Evolutionary conservation across 2,113 vertebrate species (phyloP).

Genomic region (Ardeotis arabs): DNA sequence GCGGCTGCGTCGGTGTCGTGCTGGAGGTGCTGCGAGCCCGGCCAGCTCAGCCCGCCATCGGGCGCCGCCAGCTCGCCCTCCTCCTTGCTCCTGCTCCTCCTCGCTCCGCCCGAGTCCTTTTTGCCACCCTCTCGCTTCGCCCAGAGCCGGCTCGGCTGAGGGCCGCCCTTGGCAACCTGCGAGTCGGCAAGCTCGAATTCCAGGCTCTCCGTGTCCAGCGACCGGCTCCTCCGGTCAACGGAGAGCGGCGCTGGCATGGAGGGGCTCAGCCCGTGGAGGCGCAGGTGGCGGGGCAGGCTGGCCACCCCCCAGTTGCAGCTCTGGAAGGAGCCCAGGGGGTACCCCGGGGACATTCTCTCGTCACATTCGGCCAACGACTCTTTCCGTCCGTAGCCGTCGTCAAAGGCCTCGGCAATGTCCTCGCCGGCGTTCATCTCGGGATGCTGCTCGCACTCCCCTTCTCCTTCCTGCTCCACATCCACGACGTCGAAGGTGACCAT

Average conservation of each 20-base stretch:
- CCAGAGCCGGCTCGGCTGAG: slow-evolving; percentile 38
- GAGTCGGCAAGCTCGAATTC: slow-evolving; percentile 79
- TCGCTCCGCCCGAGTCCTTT: slow-evolving; percentile 52
- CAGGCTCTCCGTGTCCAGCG: slow-evolving; percentile 90
- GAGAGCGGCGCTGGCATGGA: slow-evolving; percentile 81
- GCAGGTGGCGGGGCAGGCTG: slow-evolving; percentile 90
- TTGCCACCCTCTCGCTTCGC: slow-evolving; percentile 7
- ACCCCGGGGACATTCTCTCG: slow-evolving; percentile 82
- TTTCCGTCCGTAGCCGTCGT: slow-evolving; percentile 86
- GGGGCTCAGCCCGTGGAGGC: slow-evolving; percentile 80
- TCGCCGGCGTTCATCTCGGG: slow-evolving; percentile 86
- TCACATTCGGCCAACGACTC: slow-evolving; percentile 87
- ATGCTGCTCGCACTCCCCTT: slow-evolving; percentile 91
- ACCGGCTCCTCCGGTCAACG: slow-evolving; percentile 88
- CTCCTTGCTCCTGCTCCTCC: slow-evolving; percentile 48
- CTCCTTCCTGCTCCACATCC: slow-evolving; percentile 93
- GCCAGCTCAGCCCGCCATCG: slow-evolving; percentile 48
- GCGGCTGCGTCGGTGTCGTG: fast-evolving
- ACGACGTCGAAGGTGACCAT: slow-evolving; percentile 97
- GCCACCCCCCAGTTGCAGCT: slow-evolving; percentile 86
- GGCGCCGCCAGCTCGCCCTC: slow-evolving; percentile 31
- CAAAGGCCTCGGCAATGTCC: slow-evolving; percentile 87
- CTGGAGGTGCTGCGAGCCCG: slow-evolving; percentile 51
- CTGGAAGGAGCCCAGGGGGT: slow-evolving; percentile 75
- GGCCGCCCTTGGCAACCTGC: slow-evolving; percentile 44